Evolutionary conservation across 2,113 vertebrate species (phyloP).

Genomic region (Setophaga coronata): DNA sequence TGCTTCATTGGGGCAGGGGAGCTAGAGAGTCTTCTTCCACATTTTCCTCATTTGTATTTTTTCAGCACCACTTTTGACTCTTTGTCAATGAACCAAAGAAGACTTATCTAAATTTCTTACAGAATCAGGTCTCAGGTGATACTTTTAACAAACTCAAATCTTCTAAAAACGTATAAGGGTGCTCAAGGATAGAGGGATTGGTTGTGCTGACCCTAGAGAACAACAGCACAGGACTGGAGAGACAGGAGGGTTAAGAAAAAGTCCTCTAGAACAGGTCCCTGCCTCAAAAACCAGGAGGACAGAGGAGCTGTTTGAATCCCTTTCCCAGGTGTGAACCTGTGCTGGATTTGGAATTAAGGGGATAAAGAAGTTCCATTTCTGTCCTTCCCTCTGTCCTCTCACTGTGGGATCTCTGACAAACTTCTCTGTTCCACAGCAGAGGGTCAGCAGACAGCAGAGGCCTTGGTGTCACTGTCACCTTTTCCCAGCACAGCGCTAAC

Average conservation of each 20-base stretch:
- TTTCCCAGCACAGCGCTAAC: background rate
- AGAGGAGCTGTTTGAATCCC: background rate
- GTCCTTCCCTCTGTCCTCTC: background rate
- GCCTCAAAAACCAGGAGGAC: background rate
- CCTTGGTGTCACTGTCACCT: background rate
- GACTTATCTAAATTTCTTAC: background rate
- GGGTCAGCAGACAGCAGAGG: background rate
- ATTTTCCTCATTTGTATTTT: background rate
- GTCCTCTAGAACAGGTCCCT: background rate
- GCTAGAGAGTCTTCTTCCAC: background rate
- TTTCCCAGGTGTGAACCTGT: background rate
- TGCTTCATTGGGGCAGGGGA: rapidly evolving
- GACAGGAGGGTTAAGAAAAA: background rate
- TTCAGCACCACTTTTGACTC: background rate
- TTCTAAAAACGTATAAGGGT: background rate
- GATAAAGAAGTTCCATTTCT: background rate
- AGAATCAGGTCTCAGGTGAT: background rate
- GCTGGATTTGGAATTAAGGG: background rate
- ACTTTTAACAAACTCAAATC: background rate
- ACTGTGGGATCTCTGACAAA: background rate
- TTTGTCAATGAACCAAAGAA: background rate
- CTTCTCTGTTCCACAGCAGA: constrained; percentile 20
- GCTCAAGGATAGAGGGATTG: background rate
- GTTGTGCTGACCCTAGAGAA: background rate
- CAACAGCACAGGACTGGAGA: background rate